Percentiles rank a stretch among this genome's conserved stretches.
phyloP scores from a whole-genome alignment of 2,797 vertebrate species.

The Alectoris magna region DNA sequence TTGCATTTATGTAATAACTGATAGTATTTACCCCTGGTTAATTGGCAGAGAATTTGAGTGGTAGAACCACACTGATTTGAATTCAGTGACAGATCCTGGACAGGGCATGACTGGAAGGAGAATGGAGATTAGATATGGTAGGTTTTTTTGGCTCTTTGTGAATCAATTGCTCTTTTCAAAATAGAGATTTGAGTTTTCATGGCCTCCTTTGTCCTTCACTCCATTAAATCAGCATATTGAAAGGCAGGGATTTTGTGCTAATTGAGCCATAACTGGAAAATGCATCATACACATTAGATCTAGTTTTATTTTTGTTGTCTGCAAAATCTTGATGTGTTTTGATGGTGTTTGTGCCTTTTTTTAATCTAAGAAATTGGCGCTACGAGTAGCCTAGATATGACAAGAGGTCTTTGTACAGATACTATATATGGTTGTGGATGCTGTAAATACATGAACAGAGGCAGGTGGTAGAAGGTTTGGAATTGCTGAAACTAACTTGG shows the following conservation, averaged over 20 bases:
- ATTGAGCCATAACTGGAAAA: not conserved
- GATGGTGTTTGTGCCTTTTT: not conserved
- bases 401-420: not conserved
- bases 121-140: not conserved
- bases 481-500: not conserved
- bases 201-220: not conserved
- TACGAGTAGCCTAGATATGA: not conserved
- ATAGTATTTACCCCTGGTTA: not conserved
- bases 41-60: not conserved
- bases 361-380: not conserved
- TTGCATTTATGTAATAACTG: not conserved
- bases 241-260: not conserved
- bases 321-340: not conserved
- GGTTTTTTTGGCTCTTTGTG: not conserved
- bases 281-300: rapidly evolving
- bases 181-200: not conserved
- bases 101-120: not conserved
- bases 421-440: not conserved
- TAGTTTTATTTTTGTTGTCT: not conserved
- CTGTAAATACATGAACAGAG: not conserved
- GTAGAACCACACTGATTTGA: not conserved
- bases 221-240: not conserved
- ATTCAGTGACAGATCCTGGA: not conserved
- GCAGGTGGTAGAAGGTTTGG: not conserved
- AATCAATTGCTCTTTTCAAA: not conserved